Percentiles rank a stretch among this genome's conserved stretches.
Evolutionary conservation across 2,113 vertebrate genomes (phyloP).

Genomic region (Vireo altiloquus): DNA sequence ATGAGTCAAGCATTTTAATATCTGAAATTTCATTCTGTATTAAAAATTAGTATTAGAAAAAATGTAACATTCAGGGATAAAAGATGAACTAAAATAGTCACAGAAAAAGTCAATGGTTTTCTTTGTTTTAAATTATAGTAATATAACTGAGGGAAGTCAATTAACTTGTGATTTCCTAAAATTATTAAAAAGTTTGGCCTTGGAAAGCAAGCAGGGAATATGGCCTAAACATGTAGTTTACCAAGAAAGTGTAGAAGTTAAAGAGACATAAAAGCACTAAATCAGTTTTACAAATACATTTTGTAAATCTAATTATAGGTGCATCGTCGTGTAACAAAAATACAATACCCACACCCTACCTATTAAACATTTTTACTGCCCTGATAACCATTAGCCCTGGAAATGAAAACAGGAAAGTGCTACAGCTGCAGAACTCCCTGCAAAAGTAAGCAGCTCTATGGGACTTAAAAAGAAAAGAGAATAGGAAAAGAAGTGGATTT

Average conservation of each 20-base stretch:
- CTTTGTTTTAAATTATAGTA: not conserved
- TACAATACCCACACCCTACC: not conserved
- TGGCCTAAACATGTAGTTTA: not conserved
- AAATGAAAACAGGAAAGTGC: not conserved
- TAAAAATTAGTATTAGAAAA: not conserved
- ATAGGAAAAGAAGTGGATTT: not conserved
- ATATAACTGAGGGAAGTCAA: not conserved
- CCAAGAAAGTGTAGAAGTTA: not conserved
- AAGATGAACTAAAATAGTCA: not conserved
- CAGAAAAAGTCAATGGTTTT: not conserved
- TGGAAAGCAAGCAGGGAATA: not conserved
- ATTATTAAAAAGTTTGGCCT: not conserved
- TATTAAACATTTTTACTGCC: not conserved
- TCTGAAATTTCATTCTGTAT: not conserved
- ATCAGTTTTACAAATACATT: not conserved
- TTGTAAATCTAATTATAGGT: not conserved
- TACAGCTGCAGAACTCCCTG: not conserved
- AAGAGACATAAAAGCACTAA: not conserved
- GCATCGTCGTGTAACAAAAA: not conserved
- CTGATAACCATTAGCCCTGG: not conserved
- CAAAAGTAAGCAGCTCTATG: not conserved
- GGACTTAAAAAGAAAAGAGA: not conserved
- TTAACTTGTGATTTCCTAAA: not conserved
- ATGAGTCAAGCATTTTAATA: not conserved
- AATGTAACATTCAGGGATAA: not conserved